A percentile compares a stretch with the other conserved stretches of the same genome.
These are phyloP conservation scores for Amphipoea oculea DNA, from an alignment of 2,888 invertebrate genomes.

Conservation along the genomic window DNA sequence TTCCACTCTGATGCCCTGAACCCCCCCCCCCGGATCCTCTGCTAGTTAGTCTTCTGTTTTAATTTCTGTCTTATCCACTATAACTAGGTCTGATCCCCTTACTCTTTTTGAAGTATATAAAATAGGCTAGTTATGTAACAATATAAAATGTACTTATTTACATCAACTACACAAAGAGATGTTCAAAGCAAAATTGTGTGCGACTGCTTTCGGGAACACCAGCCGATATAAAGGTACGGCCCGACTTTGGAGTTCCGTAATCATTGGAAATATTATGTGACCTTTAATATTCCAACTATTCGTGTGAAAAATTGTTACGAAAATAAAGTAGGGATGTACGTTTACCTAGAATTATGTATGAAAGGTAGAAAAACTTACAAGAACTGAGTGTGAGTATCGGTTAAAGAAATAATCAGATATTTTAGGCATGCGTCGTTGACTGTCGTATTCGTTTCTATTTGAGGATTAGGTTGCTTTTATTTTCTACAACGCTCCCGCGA, in stretches of 20 bases:
- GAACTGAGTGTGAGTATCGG: background rate
- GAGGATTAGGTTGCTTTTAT: background rate
- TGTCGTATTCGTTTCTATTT: background rate
- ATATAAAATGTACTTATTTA: conserved; percentile 54
- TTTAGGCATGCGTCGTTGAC: background rate
- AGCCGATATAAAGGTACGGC: conserved; percentile 64
- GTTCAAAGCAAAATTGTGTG: conserved; percentile 64
- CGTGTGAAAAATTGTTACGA: background rate
- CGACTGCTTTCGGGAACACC: conserved; percentile 63
- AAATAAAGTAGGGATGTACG: background rate
- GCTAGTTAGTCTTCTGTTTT: no score
- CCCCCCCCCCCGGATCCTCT: no score
- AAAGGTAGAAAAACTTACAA: background rate
- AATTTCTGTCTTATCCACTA: no score
- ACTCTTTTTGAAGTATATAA: background rate
- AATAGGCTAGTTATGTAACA: conserved; percentile 16
- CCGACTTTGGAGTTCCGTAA: conserved; percentile 59
- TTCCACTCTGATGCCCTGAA: no score
- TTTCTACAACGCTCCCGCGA: background rate
- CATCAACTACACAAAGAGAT: conserved; percentile 64
- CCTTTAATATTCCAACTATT: conserved; percentile 10
- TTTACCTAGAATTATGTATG: background rate
- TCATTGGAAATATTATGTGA: conserved; percentile 25
- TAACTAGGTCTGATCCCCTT: no score
- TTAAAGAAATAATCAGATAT: conserved; percentile 1